Evolutionary conservation across 2,113 vertebrate genomes (phyloP), one percentile per base, ranked within the genome.

Genomic region (Arothron firmamentum): DNA sequence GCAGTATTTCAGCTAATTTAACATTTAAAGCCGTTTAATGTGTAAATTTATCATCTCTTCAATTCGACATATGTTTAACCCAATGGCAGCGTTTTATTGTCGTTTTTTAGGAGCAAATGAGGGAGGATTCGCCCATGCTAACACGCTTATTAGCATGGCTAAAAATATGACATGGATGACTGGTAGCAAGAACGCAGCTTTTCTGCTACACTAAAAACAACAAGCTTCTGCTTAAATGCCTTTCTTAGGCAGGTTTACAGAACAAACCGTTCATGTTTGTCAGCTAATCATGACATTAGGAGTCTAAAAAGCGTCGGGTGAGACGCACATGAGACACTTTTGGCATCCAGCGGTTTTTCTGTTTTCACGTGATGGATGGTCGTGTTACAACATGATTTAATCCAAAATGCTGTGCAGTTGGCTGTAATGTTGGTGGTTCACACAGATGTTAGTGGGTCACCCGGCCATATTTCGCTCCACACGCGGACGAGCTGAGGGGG

Each of bases 371-470:
- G 45, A n/a, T 34, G 1, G 28, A 34, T 46, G 49, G 46, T 47
- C 5, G 18, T 45, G 3, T 2, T 3, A 2, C 12, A 38, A 16
- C n/a, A 6, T 12, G 6, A 18, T 16, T 17, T 7, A 9, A 5
- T 43, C 6, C n/a, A 1, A 20, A 14, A 8, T 18, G 16, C 12
- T 5, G 17, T 3, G 17, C 16, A 14, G 15, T n/a, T n/a, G 9
- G 19, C 31, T 14, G 17, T 20, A 5, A 42, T 9, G 42, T 6
- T 11, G 42, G 31, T 15, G 20, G 34, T 60, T 58, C 62, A 42
- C 17, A 17, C 67, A 1, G 12, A 53, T 79, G 79, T 80, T 66
- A 83, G 71, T 81, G 58, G 65, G 79, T 81, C 72, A 77, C n/a
- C 5, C 42, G 72, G 75, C 67, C 75, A 74, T 61, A 19, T 72